These are phyloP conservation scores for Forbesichthys agassizii DNA, from an alignment of 2,113 vertebrate genomes.

Conservation along the genomic window DNA sequence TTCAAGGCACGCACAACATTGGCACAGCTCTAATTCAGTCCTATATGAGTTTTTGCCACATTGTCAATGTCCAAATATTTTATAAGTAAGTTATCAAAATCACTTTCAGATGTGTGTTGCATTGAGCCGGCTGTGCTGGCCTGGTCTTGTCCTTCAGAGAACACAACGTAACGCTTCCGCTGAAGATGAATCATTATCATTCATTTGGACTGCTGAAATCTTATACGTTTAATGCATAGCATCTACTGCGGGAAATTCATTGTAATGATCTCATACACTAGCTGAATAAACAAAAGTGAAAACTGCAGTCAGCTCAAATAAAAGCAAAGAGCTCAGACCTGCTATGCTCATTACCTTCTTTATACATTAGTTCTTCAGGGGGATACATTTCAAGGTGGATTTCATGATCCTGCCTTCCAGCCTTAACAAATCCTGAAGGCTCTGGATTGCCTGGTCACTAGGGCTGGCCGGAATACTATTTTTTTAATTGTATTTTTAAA, in stretches of 20 bases:
- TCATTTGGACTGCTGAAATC: conserved; percentile 42
- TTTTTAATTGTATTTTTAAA: no score
- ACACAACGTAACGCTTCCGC: no score
- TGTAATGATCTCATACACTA: conserved; percentile 26
- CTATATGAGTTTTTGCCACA: no score
- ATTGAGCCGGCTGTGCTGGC: no score
- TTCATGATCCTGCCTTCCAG: conserved; percentile 60
- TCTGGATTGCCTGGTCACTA: no score
- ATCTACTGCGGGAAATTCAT: conserved; percentile 3
- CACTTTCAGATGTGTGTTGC: no score
- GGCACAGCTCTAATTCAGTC: no score
- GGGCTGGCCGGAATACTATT: no score
- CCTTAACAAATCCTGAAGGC: conserved; percentile 64
- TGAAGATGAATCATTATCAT: conserved; percentile 13
- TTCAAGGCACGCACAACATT: no score
- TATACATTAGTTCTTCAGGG: conserved; percentile 53
- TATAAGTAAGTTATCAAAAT: no score
- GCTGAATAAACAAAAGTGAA: conserved; percentile 29
- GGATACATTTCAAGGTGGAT: conserved; percentile 62
- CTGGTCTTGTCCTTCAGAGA: no score
- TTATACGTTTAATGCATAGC: conserved; percentile 26
- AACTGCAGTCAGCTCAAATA: conserved; percentile 9
- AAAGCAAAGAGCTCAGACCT: conserved; percentile 14
- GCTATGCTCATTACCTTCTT: conserved; percentile 33
- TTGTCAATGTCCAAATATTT: no score